Evolutionary conservation across 2,888 invertebrate species (phyloP), one percentile per base, ranked within the genome.

Genomic region (Elegia similella): DNA sequence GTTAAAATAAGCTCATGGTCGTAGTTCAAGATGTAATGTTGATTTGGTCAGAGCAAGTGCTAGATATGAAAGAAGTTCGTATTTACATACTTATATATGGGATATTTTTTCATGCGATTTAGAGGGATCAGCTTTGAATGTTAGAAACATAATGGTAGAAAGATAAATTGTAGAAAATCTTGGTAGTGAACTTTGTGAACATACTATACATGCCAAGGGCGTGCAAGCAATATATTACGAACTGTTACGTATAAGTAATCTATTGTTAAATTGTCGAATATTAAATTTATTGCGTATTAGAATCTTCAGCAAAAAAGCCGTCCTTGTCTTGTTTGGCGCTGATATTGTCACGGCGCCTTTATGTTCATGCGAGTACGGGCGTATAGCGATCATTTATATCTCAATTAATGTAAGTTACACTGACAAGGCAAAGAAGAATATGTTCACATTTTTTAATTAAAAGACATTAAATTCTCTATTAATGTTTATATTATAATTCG

Each of bases 91-190:
- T 69, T 70, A 72, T 72, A 75, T 77, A 83, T 73, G 79, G 75
- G 76, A 83, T 86, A 86, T 85, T 86, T 86, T 87, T 84, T 78
- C 85, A 87, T 82, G 82, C 78, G 69, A 77, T 65, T 70, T 75
- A 76, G 73, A 69, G 69, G 72, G 71, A 72, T 75, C 74, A 69
- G 89, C 89, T 89, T 89, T 89, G 79, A 73, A 76, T 89, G 88
- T 88, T 84, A 84, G 78, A 50, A 66, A 62, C 61, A 68, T 65
- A 73, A 76, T 89, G 88, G 88, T 84, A 84, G 78, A 50, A 66
- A 62, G 61, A 68, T 65, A 70, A 67, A 70, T 72, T 58, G 74
- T 84, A 83, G 78, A 58, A 54, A 72, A 66, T 75, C 69, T 76
- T 72, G 60, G 73, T 83, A 82, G 80, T 67, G 60, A 63, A 75